Conservation (phyloP, 2,113 vertebrate genomes). For the Ctenomys sociabilis region DNA sequence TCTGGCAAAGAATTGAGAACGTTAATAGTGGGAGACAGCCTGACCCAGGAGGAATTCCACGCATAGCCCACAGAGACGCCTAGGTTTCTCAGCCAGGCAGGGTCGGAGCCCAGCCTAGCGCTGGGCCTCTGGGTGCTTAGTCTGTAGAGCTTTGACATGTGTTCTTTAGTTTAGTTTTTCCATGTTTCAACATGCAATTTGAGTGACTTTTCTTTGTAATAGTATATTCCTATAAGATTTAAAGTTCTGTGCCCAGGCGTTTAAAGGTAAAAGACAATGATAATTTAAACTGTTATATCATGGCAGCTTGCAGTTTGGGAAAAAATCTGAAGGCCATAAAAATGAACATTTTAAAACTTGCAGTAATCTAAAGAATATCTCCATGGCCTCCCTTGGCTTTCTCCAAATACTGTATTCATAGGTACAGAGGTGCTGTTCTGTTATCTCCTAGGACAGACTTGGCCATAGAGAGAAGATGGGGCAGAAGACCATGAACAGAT, state of each 20-base stretch:
- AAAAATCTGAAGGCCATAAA: neutral
- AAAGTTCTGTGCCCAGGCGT: neutral
- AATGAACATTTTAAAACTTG: neutral
- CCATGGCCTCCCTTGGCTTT: neutral
- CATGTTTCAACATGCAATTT: neutral
- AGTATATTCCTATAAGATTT: neutral
- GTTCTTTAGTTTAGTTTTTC: neutral
- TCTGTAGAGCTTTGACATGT: neutral
- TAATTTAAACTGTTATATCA: neutral
- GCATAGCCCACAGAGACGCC: neutral
- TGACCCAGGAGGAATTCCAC: neutral
- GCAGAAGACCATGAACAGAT: neutral
- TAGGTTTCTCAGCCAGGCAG: neutral
- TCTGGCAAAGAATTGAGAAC: slow-evolving; percentile 2
- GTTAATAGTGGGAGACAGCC: neutral
- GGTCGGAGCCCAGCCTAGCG: neutral
- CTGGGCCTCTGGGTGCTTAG: neutral
- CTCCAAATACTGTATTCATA: neutral
- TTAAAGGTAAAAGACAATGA: slow-evolving; percentile 2
- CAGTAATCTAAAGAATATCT: neutral
- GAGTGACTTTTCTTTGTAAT: neutral
- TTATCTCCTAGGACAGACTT: neutral
- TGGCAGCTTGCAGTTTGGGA: neutral
- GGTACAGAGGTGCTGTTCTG: neutral
- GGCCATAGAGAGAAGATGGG: neutral